Conservation (phyloP, 2,113 vertebrate species). For the Periophthalmodon schlosseri region DNA sequence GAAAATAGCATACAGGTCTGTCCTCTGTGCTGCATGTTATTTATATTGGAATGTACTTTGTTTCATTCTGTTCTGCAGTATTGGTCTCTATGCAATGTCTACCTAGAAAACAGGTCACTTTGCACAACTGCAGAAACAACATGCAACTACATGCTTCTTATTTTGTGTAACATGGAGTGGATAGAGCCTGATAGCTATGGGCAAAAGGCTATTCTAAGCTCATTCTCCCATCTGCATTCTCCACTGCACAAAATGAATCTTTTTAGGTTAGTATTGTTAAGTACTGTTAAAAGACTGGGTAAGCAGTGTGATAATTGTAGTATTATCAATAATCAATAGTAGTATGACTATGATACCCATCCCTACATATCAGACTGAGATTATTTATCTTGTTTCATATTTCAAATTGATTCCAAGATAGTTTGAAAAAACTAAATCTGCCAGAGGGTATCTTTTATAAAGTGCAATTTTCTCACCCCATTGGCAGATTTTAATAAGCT, state of each 20-base stretch:
- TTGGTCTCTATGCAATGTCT: background rate
- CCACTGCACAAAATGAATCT: no score
- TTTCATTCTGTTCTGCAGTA: background rate
- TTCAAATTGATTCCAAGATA: background rate
- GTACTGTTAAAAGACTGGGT: background rate
- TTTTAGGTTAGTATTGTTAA: no score
- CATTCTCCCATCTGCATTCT: no score
- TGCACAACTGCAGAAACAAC: background rate
- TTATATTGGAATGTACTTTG: background rate
- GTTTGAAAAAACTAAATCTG: background rate
- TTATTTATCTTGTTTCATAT: background rate
- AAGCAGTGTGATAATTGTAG: background rate
- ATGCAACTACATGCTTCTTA: background rate
- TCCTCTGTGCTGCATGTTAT: background rate
- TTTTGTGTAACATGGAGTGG: background rate
- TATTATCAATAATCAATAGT: no score
- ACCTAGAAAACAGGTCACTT: background rate
- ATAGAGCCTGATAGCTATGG: background rate
- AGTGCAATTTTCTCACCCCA: background rate
- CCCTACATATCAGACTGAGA: background rate
- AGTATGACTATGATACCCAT: background rate
- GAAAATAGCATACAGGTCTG: background rate
- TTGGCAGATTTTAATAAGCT: background rate
- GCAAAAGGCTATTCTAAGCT: background rate
- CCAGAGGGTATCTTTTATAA: background rate